Evolutionary conservation across 2,888 invertebrate species (phyloP).

Genomic region (Pinctada fucata): DNA sequence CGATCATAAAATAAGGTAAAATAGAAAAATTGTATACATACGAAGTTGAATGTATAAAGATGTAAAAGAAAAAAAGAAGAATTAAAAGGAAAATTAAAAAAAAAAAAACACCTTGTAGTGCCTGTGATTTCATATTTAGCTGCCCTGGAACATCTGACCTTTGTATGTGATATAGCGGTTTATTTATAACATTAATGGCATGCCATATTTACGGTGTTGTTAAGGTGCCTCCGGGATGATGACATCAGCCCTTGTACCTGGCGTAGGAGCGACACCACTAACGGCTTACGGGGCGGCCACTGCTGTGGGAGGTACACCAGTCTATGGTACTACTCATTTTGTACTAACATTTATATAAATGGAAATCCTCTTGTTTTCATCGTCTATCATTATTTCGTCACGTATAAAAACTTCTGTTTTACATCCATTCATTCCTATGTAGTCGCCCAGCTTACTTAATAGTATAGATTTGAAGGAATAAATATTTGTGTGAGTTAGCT

Average conservation of each 20-base stretch:
- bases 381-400: background rate
- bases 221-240: slow-evolving; percentile 85
- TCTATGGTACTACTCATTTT: slow-evolving; percentile 56
- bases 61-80: too few species aligned
- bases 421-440: slow-evolving; percentile 12
- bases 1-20: too few species aligned
- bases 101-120: background rate
- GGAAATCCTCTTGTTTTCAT: background rate
- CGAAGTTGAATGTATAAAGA: too few species aligned
- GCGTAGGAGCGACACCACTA: slow-evolving; percentile 89
- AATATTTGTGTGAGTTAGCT: too few species aligned
- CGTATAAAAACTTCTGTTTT: slow-evolving; percentile 22
- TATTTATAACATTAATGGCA: slow-evolving; percentile 46
- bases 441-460: slow-evolving; percentile 20
- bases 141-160: background rate
- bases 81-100: too few species aligned
- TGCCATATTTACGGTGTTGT: slow-evolving; percentile 44
- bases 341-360: slow-evolving; percentile 18
- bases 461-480: too few species aligned
- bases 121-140: background rate
- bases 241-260: slow-evolving; percentile 87
- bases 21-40: too few species aligned
- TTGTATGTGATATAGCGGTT: background rate
- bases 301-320: slow-evolving; percentile 63
- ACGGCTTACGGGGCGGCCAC: slow-evolving; percentile 67